Evolutionary conservation across 2,797 vertebrate species (phyloP), one percentile per base, ranked within the genome.

Genomic region (Pseudocheirus occidentalis): DNA sequence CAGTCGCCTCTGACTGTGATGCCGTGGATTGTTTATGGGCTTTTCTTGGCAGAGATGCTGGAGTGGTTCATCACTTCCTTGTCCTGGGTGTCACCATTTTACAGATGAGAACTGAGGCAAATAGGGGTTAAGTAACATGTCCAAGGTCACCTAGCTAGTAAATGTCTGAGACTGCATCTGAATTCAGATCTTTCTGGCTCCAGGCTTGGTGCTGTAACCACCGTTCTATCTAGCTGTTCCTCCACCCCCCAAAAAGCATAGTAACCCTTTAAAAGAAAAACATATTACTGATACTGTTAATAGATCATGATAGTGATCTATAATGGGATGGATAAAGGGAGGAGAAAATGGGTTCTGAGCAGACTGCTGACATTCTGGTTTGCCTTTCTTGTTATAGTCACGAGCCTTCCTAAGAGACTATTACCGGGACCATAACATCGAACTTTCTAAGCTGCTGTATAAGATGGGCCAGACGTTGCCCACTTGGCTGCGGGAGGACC

Each of bases 361-460:
- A 0, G 0, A 1, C 95, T 58, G 0, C 5, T 89, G 0, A 54
- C 58, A 18, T 40, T 55, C 90, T 11, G 92, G 95, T 92, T 94
- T 14, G 55, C 97, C 62, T 27, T 90, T 97, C 58, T 87, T 0
- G 0, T 97, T 97, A 55, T 98, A 99, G 99, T 99, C 99, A 0
- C 99, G 99, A 97, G 96, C 98, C 94, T 99, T 99, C 99, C 99
- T 99, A 98, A 99, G 99, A 98, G 99, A 99, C 96, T 99, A 99
- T 98, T 99, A 99, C 98, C 98, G 99, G 98, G 99, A 99, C 99
- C 99, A 99, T 98, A 99, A 99, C 98, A 99, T 99, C 0, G 99
- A 99, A 98, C 99, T 99, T 92, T 99, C 99, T 96, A 99, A 99
- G 99, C 99, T 99, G 96, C 99, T 99, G 95, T 99, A 99, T 98